Evolutionary conservation across 2,113 vertebrate species (phyloP).

Genomic region (Pelmatolapia mariae): DNA sequence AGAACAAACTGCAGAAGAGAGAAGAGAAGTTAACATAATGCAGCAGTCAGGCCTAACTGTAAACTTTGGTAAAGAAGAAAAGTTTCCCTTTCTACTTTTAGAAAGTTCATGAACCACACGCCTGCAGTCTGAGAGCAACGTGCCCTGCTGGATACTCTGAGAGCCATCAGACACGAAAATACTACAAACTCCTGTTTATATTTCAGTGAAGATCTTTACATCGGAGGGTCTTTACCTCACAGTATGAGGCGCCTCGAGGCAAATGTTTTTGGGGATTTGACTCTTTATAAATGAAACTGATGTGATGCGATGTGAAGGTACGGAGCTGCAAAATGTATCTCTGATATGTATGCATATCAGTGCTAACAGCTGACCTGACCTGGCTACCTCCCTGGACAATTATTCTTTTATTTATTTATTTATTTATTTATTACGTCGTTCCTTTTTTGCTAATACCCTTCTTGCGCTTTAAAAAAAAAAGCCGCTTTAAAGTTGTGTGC

Average conservation of each 20-base stretch:
- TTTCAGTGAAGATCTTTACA: background rate
- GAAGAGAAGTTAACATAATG: background rate
- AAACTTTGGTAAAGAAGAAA: fast-evolving
- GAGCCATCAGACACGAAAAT: background rate
- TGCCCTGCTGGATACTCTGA: background rate
- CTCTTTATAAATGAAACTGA: fast-evolving
- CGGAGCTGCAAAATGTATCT: background rate
- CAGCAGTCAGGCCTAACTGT: background rate
- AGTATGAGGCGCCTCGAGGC: fast-evolving
- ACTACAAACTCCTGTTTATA: fast-evolving
- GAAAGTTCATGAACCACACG: background rate
- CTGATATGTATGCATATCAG: background rate
- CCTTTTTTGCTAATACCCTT: background rate
- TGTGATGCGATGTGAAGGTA: background rate
- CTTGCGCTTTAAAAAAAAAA: background rate
- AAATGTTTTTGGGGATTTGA: background rate
- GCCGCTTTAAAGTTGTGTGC: background rate
- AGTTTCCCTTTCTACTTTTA: background rate
- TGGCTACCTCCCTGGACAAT: background rate
- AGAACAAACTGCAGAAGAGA: background rate
- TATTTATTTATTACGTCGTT: background rate
- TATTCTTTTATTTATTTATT: fast-evolving
- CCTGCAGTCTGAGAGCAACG: background rate
- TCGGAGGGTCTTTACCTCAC: fast-evolving
- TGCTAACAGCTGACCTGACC: background rate